Base-by-base conservation (phyloP, 2,113 vertebrate species). In the Sapayoa aenigma region DNA sequence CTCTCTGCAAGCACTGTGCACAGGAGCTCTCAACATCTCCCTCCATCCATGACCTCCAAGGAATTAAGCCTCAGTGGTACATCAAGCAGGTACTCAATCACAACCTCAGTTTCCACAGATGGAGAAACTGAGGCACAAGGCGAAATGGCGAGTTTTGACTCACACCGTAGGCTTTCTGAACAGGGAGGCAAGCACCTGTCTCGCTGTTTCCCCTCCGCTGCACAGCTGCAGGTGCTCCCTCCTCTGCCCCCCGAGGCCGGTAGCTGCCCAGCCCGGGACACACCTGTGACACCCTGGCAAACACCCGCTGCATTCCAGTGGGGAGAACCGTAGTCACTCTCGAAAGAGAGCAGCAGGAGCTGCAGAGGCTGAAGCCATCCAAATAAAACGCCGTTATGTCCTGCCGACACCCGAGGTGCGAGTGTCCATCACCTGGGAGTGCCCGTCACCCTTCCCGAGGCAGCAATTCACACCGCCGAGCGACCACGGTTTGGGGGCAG, bases 381-480 rank as follows among this genome's bases (percentile, higher is more conserved):
- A 52, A n/a, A 11, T 24, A 35, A 30, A 89, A 14, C 1, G 3
- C 31, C 3, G 2, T 6, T 55, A 65, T 78, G 33, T 75, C 60
- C 67, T 4, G 58, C 31, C 9, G 7, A 47, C 42, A 53, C 31
- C 22, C 3, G 15, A 37, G 41, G n/a, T 1, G 1, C 1, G 5
- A 77, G 58, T 44, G 22, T 63, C 0, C 25, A 19, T n/a, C 2
- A 0, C 4, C 16, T 44, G 7, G 46, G n/a, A n/a, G n/a, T n/a
- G n/a, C n/a, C n/a, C n/a, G n/a, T 22, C 55, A 11, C 11, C 19
- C n/a, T 58, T 62, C 65, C 27, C 0, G 3, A 52, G 66, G 49
- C 1, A 1, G 13, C 47, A 33, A 8, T 37, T 73, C 1, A 1
- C 0, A 0, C 65, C 0, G 0, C 39, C 0, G 0, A 44, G 10